Conservation (phyloP, 2,113 vertebrate genomes). For the Cynoglossus semilaevis region DNA sequence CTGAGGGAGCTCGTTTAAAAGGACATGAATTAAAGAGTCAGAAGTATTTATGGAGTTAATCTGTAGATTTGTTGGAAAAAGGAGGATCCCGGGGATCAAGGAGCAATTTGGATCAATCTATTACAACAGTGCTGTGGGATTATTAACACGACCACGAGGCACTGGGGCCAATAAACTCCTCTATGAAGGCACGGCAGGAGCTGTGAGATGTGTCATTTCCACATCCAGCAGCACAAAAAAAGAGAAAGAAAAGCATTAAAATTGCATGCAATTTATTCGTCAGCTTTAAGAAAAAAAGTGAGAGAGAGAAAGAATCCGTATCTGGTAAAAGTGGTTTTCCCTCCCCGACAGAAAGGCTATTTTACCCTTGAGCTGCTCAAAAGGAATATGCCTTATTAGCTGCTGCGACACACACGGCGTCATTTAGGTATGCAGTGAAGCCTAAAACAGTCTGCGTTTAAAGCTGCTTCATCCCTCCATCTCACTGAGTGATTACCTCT, state of each 20-base stretch:
- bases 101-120: conserved; percentile 67
- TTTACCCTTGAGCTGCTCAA: conserved; percentile 73
- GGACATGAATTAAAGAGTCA: conserved; percentile 70
- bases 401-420: conserved; percentile 61
- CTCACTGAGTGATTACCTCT: conserved; percentile 75
- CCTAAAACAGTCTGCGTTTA: conserved; percentile 71
- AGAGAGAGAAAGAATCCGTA: conserved; percentile 52
- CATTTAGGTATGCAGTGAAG: conserved; percentile 79
- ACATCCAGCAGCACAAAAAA: conserved; percentile 44
- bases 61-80: conserved; percentile 70
- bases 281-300: conserved; percentile 54
- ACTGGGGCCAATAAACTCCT: conserved; percentile 73
- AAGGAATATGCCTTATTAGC: conserved; percentile 75
- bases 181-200: conserved; percentile 72
- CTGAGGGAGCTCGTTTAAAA: conserved; percentile 75
- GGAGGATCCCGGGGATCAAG: conserved; percentile 73
- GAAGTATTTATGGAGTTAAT: conserved; percentile 75
- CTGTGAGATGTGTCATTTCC: conserved; percentile 71
- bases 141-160: conserved; percentile 71
- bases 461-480: conserved; percentile 66
- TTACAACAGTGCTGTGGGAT: conserved; percentile 67
- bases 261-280: conserved; percentile 76
- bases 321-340: conserved; percentile 56
- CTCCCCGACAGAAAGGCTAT: conserved; percentile 61
- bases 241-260: conserved; percentile 69